Percentiles rank a stretch among this genome's conserved stretches.
These are phyloP conservation scores for Ceyx melanurus DNA, from an alignment of 2,113 vertebrate genomes.

Conservation along the genomic window DNA sequence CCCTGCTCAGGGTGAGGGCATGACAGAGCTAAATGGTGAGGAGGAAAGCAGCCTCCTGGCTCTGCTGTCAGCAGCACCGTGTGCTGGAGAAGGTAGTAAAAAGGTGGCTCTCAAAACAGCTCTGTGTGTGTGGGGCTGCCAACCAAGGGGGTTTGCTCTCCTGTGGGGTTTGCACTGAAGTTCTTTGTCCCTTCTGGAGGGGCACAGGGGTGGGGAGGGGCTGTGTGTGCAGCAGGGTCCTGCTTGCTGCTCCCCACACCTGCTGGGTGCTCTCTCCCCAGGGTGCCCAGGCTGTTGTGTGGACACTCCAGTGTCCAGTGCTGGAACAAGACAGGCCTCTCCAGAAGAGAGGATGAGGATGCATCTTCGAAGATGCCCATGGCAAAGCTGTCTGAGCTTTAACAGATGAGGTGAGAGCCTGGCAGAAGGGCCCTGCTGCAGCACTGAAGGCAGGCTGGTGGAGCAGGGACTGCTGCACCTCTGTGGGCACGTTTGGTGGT, in stretches of 20 bases:
- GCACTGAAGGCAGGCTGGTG: background rate
- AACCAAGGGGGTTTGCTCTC: background rate
- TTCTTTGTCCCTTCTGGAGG: background rate
- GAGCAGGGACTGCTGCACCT: background rate
- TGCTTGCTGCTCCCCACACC: background rate
- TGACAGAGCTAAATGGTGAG: background rate
- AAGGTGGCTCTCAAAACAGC: background rate
- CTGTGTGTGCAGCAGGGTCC: background rate
- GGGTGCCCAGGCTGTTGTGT: background rate
- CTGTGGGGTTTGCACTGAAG: background rate
- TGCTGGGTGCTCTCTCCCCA: background rate
- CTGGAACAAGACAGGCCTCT: background rate
- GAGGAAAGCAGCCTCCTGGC: background rate
- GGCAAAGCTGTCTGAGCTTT: background rate
- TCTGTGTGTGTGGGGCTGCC: background rate
- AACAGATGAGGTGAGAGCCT: background rate
- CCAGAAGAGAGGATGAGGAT: accelerated
- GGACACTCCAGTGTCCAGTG: background rate
- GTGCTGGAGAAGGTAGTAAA: background rate
- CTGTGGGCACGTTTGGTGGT: background rate
- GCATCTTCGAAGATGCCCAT: background rate
- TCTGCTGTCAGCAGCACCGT: background rate
- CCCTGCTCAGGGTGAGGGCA: background rate
- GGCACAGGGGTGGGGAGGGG: background rate
- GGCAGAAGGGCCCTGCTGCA: background rate